Base-by-base conservation (phyloP, 2,113 vertebrate species). In the Patagioenas fasciata region DNA sequence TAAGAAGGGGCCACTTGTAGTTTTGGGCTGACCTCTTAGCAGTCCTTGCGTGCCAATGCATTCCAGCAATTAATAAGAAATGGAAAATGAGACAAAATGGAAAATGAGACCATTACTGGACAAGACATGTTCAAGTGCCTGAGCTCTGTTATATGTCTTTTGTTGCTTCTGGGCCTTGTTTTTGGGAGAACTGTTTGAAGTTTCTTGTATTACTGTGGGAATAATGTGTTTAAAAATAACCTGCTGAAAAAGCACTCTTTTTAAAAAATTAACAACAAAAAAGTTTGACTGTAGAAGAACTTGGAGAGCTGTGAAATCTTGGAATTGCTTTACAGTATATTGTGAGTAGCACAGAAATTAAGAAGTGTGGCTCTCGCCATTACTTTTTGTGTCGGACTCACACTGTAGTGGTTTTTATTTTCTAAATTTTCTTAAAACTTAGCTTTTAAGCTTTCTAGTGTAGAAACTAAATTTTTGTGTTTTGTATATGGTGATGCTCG, bases 141-240 rank as follows among this genome's bases (percentile, higher is more conserved):
- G 92, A 96, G 93, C 86, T 91, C 93, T 88, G 78, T 26, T 92
- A 71, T 75, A 15, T 51, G 86, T 86, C 78, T 79, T 32, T 23
- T 87, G 25, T 77, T 96, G 90, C 77, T 96, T 95, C 95, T 91
- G 69, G 95, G 80, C 74, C 86, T 95, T 96, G 80, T 89, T 97
- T 94, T 82, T 48, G 26, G 51, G 80, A 96, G 48, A 91, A 47
- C 38, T 95, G 93, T 80, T 97, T 97, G 89, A 80, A 91, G 89
- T 73, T 85, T 87, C 85, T 91, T 94, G 19, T 48, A 31, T 82
- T 95, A 96, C 61, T 90, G 51, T 75, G 79, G 79, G 74, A 96
- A 72, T 91, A 95, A 66, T 44, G 62, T 0, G 2, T 90, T 96
- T 97, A 29, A 91, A 97, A 97, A 96, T 57, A 94, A 90, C 73